These are phyloP conservation scores for Muscicapa adusta DNA, from an alignment of 2,113 vertebrate species.

Conservation along the genomic window DNA sequence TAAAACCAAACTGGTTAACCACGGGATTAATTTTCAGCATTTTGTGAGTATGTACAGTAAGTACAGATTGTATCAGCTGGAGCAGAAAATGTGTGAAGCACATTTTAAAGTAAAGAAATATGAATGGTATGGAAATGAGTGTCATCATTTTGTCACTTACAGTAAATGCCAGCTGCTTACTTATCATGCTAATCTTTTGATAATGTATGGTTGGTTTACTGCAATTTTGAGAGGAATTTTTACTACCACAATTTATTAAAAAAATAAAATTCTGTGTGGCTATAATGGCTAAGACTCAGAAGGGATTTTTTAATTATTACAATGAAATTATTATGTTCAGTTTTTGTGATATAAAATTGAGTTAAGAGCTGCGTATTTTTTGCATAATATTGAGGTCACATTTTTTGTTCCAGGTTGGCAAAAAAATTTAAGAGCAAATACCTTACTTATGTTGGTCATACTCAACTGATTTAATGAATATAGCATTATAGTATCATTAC, in stretches of 20 bases:
- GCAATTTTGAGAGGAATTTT: background rate
- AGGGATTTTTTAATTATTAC: background rate
- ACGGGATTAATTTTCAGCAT: background rate
- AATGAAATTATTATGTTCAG: background rate
- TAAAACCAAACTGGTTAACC: background rate
- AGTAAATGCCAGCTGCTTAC: constrained; percentile 33
- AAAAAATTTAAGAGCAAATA: background rate
- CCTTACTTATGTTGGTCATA: background rate
- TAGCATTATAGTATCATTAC: background rate
- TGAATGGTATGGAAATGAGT: constrained; percentile 16
- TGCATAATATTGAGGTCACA: background rate
- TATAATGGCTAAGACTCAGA: background rate
- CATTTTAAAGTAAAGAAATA: constrained; percentile 12
- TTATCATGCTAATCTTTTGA: constrained; percentile 19
- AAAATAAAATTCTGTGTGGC: background rate
- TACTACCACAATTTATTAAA: background rate
- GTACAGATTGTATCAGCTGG: background rate
- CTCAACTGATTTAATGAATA: background rate
- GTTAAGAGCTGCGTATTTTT: background rate
- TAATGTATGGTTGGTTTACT: background rate
- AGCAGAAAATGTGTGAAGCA: background rate
- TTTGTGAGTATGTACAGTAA: background rate
- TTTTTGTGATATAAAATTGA: background rate
- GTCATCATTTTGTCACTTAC: constrained; percentile 27
- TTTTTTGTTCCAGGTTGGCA: background rate